Conservation (phyloP, 2,797 vertebrate genomes). For the Coreius guichenoti region DNA sequence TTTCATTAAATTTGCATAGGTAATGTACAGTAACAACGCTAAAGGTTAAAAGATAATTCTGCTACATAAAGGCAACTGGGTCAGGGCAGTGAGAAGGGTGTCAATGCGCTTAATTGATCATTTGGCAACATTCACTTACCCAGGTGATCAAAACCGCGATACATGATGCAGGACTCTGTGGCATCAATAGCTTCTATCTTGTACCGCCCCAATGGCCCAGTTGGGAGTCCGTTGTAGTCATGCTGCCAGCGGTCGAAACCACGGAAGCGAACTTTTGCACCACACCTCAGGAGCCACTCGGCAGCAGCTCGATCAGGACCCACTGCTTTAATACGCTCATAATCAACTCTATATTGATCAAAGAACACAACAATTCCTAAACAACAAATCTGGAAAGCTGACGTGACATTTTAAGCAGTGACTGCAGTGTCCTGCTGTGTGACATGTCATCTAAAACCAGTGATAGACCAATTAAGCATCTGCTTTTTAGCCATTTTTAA, state of each 20-base stretch:
- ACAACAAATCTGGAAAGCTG: background rate
- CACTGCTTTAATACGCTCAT: conserved; percentile 86
- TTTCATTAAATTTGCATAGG: conserved; percentile 26
- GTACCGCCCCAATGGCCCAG: conserved; percentile 84
- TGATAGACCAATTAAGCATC: background rate
- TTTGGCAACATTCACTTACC: conserved; percentile 76
- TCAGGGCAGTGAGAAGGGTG: background rate
- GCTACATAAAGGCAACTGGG: background rate
- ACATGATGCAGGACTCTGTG: conserved; percentile 96
- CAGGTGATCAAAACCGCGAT: conserved; percentile 89
- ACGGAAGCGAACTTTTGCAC: conserved; percentile 86
- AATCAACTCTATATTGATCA: conserved; percentile 84
- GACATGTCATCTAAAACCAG: background rate
- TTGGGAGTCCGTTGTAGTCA: conserved; percentile 92
- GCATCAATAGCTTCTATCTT: conserved; percentile 93
- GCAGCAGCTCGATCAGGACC: conserved; percentile 93
- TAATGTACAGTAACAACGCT: conserved; percentile 7
- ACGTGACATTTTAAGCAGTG: background rate
- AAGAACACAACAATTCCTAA: background rate
- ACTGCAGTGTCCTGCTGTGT: background rate
- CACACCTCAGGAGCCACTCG: conserved; percentile 95
- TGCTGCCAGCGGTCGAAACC: conserved; percentile 90
- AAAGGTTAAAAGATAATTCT: conserved; percentile 21
- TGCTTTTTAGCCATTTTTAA: background rate
- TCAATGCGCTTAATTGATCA: background rate